Evolutionary conservation across 2,888 invertebrate genomes (phyloP), one percentile per base, ranked within the genome.

Genomic region (Alsophila aescularia): DNA sequence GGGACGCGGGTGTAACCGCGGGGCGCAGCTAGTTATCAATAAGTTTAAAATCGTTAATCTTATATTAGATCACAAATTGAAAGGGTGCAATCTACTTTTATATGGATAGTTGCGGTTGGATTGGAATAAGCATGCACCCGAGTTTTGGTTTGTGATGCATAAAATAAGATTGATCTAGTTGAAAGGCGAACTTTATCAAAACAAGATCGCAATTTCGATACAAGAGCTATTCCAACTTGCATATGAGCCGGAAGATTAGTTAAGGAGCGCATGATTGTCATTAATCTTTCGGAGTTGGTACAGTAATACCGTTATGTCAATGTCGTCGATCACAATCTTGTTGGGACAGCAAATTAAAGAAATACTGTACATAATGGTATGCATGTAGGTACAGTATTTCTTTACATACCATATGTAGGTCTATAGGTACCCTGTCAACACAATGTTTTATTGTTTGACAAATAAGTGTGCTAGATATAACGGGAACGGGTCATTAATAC

Each of bases 291-390:
- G 15, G 47, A 51, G 51, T 53, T 65, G 44, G 49, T 60, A 63
- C 58, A 60, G 66, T 21, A 12, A 62, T 81, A 66, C 86, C 87
- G 87, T 85, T 87, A 86, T 76, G 69, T 77, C 73, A 72, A 70
- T 67, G 64, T 66, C 62, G 58, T 60, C 64, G 70, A 76, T 73
- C 60, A 63, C 58, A 69, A 72, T 69, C 68, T 65, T 45, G 60
- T 52, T 52, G 61, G 58, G 60, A 64, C 61, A 65, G 64, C 62
- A 69, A 73, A 69, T 52, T 41, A 50, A 50, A 52, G 45, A 36
- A 41, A 27, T 40, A 52, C 42, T 47, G 36, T 43, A 43, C 16
- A 21, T 15, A 31, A n/a, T n/a, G 14, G 29, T 12, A 34, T 13
- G n/a, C 10, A 13, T 29, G 27, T 5, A 35, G n/a, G n/a, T n/a